Base-by-base conservation (phyloP, 1,140 invertebrate species). In the Calliopsis andreniformis region DNA sequence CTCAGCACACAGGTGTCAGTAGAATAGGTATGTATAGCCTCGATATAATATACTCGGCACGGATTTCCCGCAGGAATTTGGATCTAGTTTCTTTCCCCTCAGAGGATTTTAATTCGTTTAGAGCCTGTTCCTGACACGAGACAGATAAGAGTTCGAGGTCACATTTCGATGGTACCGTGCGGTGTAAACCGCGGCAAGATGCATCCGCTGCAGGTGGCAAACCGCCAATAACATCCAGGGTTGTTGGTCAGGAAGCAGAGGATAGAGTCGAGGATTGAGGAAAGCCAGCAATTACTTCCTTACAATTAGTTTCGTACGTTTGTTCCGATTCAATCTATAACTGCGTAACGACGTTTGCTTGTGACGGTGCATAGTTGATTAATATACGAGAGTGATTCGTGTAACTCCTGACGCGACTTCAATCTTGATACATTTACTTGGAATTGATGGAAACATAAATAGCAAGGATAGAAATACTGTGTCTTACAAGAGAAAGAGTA, bases 141-240 rank as follows among this genome's bases (percentile, higher is more conserved):
- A 6, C 45, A 47, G 45, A 56, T 58, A 73, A 72, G 66, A 77
- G 62, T 39, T 25, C 35, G 43, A 49, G 53, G 55, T 39, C 30
- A 55, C 63, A 43, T 67, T 39, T 53, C 61, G 43, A 51, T 23
- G 78, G 56, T 59, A 80, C 71, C 66, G 49, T 53, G 43, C 20
- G 28, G n/a, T 8, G 39, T 39, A 66, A 82, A 69, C 71, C 71
- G 55, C 71, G 62, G 64, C 68, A 80, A 76, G 81, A 45, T 76
- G 75, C 73, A 76, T 80, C 56, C 49, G 64, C 23, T 61, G 66
- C 45, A 63, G 64, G 68, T 73, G 68, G 78, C 67, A 69, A 81
- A 81, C 83, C 83, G 81, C 83, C 75, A 83, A 80, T 84, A 84
- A 76, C 82, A 78, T 69, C 30, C 59, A 66, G 66, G 61, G 47